Evolutionary conservation across 2,888 invertebrate genomes (phyloP), one percentile per base, ranked within the genome.

Genomic region (Drosophila stalkeri): DNA sequence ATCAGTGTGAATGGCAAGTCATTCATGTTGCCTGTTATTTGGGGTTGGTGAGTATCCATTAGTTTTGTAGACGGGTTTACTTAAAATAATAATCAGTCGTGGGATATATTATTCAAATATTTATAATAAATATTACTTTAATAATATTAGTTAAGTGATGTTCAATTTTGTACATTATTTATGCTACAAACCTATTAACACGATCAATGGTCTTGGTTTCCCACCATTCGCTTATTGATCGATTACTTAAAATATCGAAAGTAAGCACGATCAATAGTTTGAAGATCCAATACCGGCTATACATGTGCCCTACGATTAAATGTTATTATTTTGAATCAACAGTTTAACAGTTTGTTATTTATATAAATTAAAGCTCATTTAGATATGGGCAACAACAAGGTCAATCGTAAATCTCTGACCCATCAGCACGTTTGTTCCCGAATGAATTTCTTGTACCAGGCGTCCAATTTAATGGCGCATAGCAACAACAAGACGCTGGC

Each of bases 391-490:
- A 77, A 66, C 54, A 75, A 72, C 35, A 78, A 88, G 8, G 46
- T 49, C 11, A 83, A 77, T 11, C 65, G 67, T 2, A 83, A 86
- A 51, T 7, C 64, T 3, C 16, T 81, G 7, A 46, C 67, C 7
- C 90, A 90, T 47, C 74, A 75, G 3, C 75, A 74, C 12, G 72
- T 74, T 3, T 73, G 68, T 46, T 82, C 81, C 9, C 79, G 90
- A 23, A 93, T 93, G 90, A 93, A 93, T 61, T 93, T 92, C 41
- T 77, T 93, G 0, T 93, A 92, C 68, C 93, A 93, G 76, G 93
- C 93, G 1, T 90, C 93, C 0, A 78, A 88, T 59, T 54, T 93
- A 5, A 93, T 93, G 92, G 92, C 92, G 4, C 88, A 86, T 0
- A 83, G 70, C 64, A 86, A 79, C 44, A 91, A 90, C 69, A 86